Evolutionary conservation across 1,140 invertebrate genomes (phyloP).

Genomic region (Diorhabda elongata): DNA sequence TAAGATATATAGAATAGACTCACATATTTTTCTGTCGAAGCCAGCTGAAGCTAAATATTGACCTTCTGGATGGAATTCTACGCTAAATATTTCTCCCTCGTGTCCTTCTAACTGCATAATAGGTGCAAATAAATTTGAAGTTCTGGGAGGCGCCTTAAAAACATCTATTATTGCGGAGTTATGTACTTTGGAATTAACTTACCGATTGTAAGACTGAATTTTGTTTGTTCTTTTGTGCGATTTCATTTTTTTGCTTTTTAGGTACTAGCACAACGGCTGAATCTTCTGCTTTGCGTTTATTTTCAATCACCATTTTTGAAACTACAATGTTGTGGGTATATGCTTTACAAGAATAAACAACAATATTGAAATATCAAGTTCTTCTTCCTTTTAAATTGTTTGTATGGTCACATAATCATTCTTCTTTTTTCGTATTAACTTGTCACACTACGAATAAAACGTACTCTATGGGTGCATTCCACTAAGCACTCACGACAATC

Average conservation of each 20-base stretch:
- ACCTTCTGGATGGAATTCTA: constrained; percentile 95
- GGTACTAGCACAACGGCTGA: constrained; percentile 62
- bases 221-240: constrained; percentile 60
- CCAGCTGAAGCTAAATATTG: constrained; percentile 89
- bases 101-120: constrained; percentile 98
- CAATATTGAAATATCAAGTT: too few species aligned
- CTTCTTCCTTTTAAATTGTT: too few species aligned
- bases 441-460: too few species aligned
- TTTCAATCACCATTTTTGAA: constrained; percentile 48
- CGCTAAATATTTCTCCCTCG: constrained; percentile 90
- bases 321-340: too few species aligned
- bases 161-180: constrained; percentile 7
- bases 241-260: constrained; percentile 69
- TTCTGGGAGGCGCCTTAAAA: constrained; percentile 61
- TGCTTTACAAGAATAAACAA: too few species aligned
- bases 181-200: constrained; percentile 30
- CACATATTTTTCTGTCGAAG: constrained; percentile 96
- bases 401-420: too few species aligned
- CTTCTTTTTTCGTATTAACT: too few species aligned
- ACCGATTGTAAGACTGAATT: constrained; percentile 63
- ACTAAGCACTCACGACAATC: too few species aligned
- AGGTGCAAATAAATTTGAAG: constrained; percentile 84
- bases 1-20: constrained; percentile 46
- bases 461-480: too few species aligned
- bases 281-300: constrained; percentile 68